Evolutionary conservation across 2,113 vertebrate species (phyloP).

Genomic region (Lamprologus ornatipinnis): DNA sequence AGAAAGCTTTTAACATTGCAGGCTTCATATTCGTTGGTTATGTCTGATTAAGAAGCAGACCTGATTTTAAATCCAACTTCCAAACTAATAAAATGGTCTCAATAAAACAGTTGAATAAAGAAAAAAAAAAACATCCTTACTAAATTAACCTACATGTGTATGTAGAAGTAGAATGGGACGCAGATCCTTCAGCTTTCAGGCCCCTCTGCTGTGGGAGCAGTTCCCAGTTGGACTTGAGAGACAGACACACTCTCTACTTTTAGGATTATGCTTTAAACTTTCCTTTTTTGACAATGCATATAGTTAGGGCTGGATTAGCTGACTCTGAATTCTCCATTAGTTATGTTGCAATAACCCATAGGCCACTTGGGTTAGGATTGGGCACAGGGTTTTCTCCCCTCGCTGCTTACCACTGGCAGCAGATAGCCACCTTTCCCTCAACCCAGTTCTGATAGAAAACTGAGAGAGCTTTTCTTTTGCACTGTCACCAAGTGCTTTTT

Average conservation of each 20-base stretch:
- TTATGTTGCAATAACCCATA: neutral
- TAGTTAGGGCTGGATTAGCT: neutral
- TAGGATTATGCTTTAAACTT: neutral
- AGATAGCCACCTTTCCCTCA: neutral
- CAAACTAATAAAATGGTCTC: neutral
- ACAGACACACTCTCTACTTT: neutral
- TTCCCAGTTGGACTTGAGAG: neutral
- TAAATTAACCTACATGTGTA: neutral
- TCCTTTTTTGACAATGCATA: neutral
- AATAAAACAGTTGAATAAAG: neutral
- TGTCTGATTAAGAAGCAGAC: neutral
- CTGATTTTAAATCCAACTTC: neutral
- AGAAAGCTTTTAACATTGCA: neutral
- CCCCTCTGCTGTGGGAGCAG: neutral
- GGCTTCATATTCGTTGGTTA: neutral
- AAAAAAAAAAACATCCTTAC: neutral
- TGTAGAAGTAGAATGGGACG: neutral
- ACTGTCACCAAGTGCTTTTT: neutral
- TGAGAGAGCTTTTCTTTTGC: neutral
- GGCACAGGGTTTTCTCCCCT: neutral
- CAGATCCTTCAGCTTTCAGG: neutral
- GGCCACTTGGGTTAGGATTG: neutral
- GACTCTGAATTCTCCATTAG: neutral
- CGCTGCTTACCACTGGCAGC: neutral
- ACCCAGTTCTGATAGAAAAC: neutral